Percentiles rank a stretch among this genome's conserved stretches.
phyloP scores from a whole-genome alignment of 2,888 invertebrate species.

The Biston stratarius region DNA sequence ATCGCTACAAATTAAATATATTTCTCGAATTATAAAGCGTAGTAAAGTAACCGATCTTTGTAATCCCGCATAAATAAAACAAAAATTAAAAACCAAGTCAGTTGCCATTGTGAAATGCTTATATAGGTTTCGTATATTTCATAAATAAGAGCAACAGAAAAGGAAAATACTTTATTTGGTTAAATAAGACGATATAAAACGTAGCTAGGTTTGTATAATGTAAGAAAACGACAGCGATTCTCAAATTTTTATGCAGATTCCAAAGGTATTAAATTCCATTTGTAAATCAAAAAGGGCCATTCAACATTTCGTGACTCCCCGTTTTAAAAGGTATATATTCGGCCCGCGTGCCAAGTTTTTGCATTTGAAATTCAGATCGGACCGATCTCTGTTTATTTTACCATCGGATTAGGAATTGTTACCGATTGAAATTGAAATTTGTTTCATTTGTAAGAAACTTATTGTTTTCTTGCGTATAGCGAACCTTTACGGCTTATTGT shows the following conservation, averaged over 20 bases:
- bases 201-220: too few species aligned
- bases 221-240: neutral
- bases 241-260: neutral
- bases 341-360: conserved; percentile 61
- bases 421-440: conserved; percentile 47
- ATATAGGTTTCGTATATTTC: too few species aligned
- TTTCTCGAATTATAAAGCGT: too few species aligned
- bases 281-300: conserved; percentile 12
- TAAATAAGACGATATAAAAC: too few species aligned
- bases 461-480: neutral
- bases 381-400: conserved; percentile 63
- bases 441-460: conserved; percentile 12
- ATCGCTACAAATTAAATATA: too few species aligned
- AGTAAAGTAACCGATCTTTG: too few species aligned
- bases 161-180: too few species aligned
- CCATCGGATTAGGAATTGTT: conserved; percentile 57
- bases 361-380: conserved; percentile 70
- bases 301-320: conserved; percentile 48
- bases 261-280: neutral
- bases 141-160: too few species aligned
- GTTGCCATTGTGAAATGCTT: too few species aligned
- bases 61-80: too few species aligned
- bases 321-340: conserved; percentile 51
- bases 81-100: too few species aligned
- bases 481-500: neutral